Base-by-base conservation (phyloP, 2,113 vertebrate genomes). In the Aptenodytes forsteri region DNA sequence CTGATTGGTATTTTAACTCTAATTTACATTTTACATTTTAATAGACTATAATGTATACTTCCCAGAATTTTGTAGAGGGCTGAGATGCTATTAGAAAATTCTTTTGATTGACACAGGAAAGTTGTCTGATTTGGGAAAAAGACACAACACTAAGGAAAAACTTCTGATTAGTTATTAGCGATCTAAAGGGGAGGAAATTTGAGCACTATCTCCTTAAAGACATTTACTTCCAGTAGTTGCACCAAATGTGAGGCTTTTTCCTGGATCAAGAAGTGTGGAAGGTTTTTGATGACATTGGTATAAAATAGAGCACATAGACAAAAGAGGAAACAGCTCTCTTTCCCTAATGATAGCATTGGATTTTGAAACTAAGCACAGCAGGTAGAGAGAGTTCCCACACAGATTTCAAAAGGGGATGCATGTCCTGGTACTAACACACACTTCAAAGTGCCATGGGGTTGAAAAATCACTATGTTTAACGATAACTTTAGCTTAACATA, bases 321-420 rank as follows among this genome's bases (percentile, higher is more conserved):
- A 83, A 78, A 90, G 44, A 73, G 26, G 54, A 90, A 95, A 78
- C 20, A 46, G 25, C 38, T 29, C 11, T 19, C 17, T 92, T 52
- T 72, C 67, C 71, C 22, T 91, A 69, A 76, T 46, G 47, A 78
- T 52, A 59, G 38, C 42, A 78, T 5, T 90, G 79, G 52, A 56
- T 83, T 96, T 96, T 66, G 72, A 96, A 95, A 96, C 95, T 66
- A 87, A 71, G 17, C 89, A 91, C 90, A 96, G 86, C 64, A 83
- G 64, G 85, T 59, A 75, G 59, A 83, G 59, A 85, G 62, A 70
- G 10, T 78, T 71, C 50, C 29, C 84, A 82, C 10, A 66, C 3
- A 65, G 85, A 42, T 92, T 92, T 92, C 67, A 72, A 72, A 93
- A 93, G 58, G 58, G 26, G n/a, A 55, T 78, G 15, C 20, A 12